Evolutionary conservation across 2,113 vertebrate species (phyloP).

Genomic region (Pelvicachromis taeniatus): DNA sequence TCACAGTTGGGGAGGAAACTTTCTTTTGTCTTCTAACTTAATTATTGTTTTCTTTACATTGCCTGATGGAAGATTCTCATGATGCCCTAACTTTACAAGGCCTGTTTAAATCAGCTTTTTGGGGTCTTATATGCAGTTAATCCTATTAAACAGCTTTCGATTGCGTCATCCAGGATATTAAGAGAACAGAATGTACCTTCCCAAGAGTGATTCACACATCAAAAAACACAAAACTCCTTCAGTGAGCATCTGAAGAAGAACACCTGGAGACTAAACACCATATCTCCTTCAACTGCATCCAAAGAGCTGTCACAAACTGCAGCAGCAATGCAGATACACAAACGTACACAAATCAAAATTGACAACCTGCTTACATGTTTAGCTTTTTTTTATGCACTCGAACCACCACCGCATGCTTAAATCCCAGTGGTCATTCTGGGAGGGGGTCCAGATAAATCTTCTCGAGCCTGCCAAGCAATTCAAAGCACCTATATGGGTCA

Average conservation of each 20-base stretch:
- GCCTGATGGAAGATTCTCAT: neutral
- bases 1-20: neutral
- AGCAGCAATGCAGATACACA: neutral
- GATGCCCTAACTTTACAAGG: neutral
- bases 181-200: neutral
- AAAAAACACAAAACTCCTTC: neutral
- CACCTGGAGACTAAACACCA: slow-evolving; percentile 46
- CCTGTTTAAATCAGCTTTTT: neutral
- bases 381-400: neutral
- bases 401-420: slow-evolving; percentile 2
- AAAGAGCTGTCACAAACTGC: slow-evolving; percentile 21
- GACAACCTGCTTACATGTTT: slow-evolving; percentile 27
- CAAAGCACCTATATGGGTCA: slow-evolving; percentile 68
- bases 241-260: slow-evolving; percentile 5
- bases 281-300: slow-evolving; percentile 45
- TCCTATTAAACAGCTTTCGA: neutral
- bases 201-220: neutral
- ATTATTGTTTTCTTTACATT: neutral
- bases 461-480: slow-evolving; percentile 50
- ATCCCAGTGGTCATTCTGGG: slow-evolving; percentile 52
- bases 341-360: neutral
- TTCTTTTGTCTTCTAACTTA: slow-evolving; percentile 6
- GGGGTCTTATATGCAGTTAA: neutral
- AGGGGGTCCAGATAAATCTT: slow-evolving; percentile 57
- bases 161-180: neutral